These are phyloP conservation scores for Dasysyrphus tricinctus DNA, from an alignment of 2,888 invertebrate genomes.

Conservation along the genomic window DNA sequence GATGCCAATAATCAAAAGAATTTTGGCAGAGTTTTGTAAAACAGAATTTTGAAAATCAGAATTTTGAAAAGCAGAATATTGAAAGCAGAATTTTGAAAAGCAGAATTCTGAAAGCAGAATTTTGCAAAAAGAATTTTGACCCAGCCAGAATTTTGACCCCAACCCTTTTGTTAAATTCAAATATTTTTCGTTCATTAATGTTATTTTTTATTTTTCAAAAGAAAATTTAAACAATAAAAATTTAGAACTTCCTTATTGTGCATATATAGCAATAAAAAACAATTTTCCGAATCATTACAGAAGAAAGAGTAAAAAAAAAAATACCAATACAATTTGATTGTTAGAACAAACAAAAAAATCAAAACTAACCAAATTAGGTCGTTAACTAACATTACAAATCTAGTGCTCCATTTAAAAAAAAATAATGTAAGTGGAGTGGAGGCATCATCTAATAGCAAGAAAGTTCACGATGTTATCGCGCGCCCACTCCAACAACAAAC, in stretches of 20 bases:
- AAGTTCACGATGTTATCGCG: conserved; percentile 57
- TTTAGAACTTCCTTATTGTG: not conserved
- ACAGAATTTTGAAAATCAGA: too few relatives aligned
- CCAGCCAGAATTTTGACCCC: too few relatives aligned
- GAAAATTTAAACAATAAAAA: not conserved
- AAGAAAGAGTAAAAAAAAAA: not conserved
- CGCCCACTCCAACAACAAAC: conserved; percentile 36
- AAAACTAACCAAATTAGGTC: conserved; percentile 38
- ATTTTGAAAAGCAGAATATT: too few relatives aligned
- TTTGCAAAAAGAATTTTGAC: too few relatives aligned
- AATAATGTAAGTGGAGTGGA: conserved; percentile 24
- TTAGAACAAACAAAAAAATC: not conserved
- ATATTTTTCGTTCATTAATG: too few relatives aligned
- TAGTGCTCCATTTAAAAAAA: conserved; percentile 33
- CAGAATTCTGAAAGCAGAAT: too few relatives aligned
- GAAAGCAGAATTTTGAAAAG: too few relatives aligned
- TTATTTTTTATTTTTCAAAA: not conserved
- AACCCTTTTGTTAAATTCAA: too few relatives aligned
- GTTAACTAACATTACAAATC: conserved; percentile 40
- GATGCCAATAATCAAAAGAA: too few relatives aligned
- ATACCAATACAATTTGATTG: not conserved
- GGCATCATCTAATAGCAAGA: conserved; percentile 40
- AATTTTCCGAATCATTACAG: not conserved
- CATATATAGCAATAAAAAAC: not conserved
- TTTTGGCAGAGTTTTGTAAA: too few relatives aligned